Conservation (phyloP, 2,888 invertebrate species). For the Geophilus truncorum region DNA sequence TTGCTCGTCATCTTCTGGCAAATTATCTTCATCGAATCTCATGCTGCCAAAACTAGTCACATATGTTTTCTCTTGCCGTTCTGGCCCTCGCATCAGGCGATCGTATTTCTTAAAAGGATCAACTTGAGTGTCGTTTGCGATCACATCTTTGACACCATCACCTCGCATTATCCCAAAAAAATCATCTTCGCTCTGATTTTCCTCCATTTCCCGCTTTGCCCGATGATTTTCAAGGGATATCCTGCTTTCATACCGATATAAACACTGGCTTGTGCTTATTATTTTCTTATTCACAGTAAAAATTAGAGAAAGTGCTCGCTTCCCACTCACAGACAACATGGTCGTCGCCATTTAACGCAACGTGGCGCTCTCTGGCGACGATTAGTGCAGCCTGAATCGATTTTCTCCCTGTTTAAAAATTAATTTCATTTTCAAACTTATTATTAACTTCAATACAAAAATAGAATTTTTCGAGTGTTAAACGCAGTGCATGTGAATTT, state of each 20-base stretch:
- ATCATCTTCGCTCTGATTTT: neutral
- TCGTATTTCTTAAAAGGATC: slow-evolving; percentile 8
- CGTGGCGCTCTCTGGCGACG: neutral
- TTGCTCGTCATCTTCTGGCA: neutral
- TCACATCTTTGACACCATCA: neutral
- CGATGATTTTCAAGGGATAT: neutral
- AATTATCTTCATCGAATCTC: neutral
- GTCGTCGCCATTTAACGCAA: neutral
- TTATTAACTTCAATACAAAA: neutral
- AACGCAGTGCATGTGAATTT: no score
- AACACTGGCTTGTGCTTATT: neutral
- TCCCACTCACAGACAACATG: neutral
- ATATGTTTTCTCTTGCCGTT: neutral
- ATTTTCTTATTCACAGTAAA: neutral
- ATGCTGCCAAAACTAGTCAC: neutral
- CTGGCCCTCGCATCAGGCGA: neutral
- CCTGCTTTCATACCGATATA: neutral
- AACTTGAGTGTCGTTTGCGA: neutral
- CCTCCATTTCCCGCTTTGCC: neutral
- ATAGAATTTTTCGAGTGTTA: no score
- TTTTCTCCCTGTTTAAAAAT: neutral
- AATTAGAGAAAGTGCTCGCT: neutral
- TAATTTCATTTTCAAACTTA: neutral
- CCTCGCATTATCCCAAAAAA: slow-evolving; percentile 13
- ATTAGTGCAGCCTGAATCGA: neutral